Conservation (phyloP, 2,888 invertebrate species). For the Tipula unca region DNA sequence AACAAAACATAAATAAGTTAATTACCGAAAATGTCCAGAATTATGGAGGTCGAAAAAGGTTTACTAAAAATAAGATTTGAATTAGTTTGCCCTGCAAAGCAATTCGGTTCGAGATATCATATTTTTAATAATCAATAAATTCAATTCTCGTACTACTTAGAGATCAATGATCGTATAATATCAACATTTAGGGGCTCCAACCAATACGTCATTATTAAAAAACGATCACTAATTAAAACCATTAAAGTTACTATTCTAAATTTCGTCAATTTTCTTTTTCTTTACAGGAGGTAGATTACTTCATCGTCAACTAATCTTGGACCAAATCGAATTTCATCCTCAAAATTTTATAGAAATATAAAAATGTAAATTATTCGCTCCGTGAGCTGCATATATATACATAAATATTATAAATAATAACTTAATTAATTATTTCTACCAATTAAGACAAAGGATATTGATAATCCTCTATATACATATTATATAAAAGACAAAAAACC, state of each 20-base stretch:
- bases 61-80: neutral
- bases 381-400: neutral
- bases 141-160: too few relatives aligned
- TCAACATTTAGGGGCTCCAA: too few relatives aligned
- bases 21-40: neutral
- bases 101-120: too few relatives aligned
- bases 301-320: neutral
- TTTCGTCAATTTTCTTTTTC: neutral
- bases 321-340: neutral
- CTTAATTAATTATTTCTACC: neutral
- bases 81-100: too few relatives aligned
- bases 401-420: neutral
- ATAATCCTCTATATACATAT: neutral
- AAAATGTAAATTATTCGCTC: constrained; percentile 1
- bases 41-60: neutral
- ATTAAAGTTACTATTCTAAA: too few relatives aligned
- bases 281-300: neutral
- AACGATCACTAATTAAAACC: too few relatives aligned
- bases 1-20: neutral
- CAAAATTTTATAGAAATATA: neutral
- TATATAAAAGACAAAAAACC: neutral
- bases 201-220: too few relatives aligned
- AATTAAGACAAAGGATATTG: neutral
- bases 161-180: too few relatives aligned
- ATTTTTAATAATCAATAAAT: too few relatives aligned